Conservation (phyloP, 2,797 vertebrate genomes). For the Acipenser transmontanus region DNA sequence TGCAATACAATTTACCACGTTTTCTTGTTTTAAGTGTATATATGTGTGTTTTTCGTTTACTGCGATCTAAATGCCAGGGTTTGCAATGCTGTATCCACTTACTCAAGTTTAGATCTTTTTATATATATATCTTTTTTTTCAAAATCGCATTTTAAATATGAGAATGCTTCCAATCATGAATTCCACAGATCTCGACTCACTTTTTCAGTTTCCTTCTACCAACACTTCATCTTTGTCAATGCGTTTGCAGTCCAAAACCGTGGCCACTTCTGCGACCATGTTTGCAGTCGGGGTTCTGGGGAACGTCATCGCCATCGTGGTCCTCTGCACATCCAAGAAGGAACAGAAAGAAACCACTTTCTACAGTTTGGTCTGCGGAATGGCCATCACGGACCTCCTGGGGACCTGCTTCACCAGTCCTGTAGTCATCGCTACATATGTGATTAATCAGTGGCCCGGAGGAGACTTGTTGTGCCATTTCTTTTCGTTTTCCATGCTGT, state of each 20-base stretch:
- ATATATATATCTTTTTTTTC: not conserved
- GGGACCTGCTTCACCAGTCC: constrained; percentile 74
- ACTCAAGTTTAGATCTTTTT: no score
- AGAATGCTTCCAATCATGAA: constrained; percentile 25
- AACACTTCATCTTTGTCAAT: constrained; percentile 37
- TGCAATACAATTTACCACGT: no score
- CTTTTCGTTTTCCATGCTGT: constrained; percentile 75
- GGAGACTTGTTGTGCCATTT: constrained; percentile 64
- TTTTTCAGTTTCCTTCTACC: constrained; percentile 31
- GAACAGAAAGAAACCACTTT: constrained; percentile 73
- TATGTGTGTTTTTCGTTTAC: constrained; percentile 3
- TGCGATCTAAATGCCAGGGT: no score
- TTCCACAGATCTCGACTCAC: constrained; percentile 35
- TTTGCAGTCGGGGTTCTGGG: constrained; percentile 66
- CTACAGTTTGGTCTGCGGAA: constrained; percentile 68
- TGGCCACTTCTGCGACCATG: constrained; percentile 66
- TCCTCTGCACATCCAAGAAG: constrained; percentile 64
- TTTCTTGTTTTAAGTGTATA: constrained; percentile 3
- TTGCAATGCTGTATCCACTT: no score
- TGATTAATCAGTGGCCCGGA: constrained; percentile 58
- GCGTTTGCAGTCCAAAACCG: constrained; percentile 50
- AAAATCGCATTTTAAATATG: not conserved
- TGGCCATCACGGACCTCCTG: constrained; percentile 70
- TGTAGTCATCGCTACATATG: constrained; percentile 68
- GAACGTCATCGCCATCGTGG: constrained; percentile 67